Evolutionary conservation across 2,888 invertebrate species (phyloP), one percentile per base, ranked within the genome.

Genomic region (Phengaris alcon): DNA sequence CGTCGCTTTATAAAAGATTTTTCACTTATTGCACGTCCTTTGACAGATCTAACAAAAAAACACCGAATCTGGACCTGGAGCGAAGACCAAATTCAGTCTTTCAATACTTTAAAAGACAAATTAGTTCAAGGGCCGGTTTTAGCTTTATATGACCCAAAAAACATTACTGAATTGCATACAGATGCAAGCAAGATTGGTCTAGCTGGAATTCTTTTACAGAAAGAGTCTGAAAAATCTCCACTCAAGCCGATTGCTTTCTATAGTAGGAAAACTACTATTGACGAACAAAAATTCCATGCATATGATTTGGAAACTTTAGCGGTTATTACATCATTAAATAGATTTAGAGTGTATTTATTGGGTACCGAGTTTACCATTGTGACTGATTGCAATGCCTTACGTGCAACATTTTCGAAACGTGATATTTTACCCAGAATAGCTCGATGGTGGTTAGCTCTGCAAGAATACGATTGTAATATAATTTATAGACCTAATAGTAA

Each of bases 121-220:
- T 76, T 86, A 3, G 73, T 76, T 0, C 68, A 74, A 7, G 74
- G 80, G 55, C 82, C 82, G 5, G 77, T 86, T 48, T 48, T 77
- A 5, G 74, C 68, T 3, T 10, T 78, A 6, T 77, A 76, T 57
- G 68, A 78, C 22, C 70, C 74, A 9, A 55, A 68, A 44, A 64
- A 69, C n/a, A 68, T 76, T 12, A 76, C 77, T 3, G 68, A 77
- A 15, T 12, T 77, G 12, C 77, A 77, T 55, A 76, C 77, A 0
- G 78, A 77, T 22, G 78, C 77, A 5, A 68, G 44, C 22, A 78
- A 75, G 15, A 8, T 59, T 6, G 77, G 77, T 3, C 15, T 77
- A 2, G 77, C 75, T 2, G 79, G 77, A 12, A 79, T 79, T 52
- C 44, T 79, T 10, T 10, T 79, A 12, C 78, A 78, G 44, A 64